Evolutionary conservation across 2,113 vertebrate genomes (phyloP).

Genomic region (Melanocharis versteri): DNA sequence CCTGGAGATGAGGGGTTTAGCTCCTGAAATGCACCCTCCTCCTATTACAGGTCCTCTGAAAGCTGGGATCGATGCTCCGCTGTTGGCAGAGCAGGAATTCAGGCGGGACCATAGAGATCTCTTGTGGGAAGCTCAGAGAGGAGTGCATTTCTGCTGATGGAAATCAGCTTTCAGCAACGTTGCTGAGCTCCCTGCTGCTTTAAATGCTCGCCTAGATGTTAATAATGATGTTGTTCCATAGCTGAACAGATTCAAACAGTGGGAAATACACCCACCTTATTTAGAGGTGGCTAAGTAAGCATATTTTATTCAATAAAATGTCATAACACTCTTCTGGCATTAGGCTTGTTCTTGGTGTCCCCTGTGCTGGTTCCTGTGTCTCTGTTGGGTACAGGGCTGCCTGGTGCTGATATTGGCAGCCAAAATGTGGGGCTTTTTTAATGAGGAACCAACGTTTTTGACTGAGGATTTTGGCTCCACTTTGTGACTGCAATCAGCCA

Average conservation of each 20-base stretch:
- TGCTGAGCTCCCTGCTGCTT: background rate
- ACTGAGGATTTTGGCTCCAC: background rate
- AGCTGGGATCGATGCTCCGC: background rate
- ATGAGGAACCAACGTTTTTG: background rate
- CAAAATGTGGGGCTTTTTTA: background rate
- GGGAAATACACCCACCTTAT: background rate
- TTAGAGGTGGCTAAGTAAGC: background rate
- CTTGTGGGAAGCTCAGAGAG: background rate
- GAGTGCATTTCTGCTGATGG: background rate
- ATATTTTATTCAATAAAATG: background rate
- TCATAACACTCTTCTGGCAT: background rate
- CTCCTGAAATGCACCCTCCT: background rate
- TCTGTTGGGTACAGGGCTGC: background rate
- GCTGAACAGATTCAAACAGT: background rate
- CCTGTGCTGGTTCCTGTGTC: background rate
- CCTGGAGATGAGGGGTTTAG: background rate
- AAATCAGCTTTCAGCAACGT: background rate
- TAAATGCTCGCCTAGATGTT: background rate
- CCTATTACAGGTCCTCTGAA: background rate
- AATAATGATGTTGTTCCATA: background rate
- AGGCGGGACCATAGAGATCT: rapidly evolving
- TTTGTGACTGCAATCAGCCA: background rate
- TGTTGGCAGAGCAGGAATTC: background rate
- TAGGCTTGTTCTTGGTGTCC: background rate
- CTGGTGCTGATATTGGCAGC: rapidly evolving